Base-by-base conservation (phyloP, 2,888 invertebrate species). In the Cephus pygmeus region DNA sequence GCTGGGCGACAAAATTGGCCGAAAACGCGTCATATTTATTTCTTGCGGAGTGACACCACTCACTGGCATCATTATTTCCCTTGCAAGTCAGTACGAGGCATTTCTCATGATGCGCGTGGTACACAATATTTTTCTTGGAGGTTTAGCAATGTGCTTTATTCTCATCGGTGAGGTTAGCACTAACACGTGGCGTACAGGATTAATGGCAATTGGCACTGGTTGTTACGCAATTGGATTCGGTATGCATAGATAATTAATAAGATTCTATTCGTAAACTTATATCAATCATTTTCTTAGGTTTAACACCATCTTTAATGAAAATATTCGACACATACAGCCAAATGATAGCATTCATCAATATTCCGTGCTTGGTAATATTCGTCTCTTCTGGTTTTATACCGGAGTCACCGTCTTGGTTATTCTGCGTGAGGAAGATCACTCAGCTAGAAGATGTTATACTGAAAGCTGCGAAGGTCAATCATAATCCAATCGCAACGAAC, bases 361-460 rank as follows among this genome's bases (percentile, higher is more conserved):
- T 80, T 3, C 77, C 82, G 1, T 79, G 76, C 73, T 34, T 81
- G 30, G 75, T 82, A 9, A 77, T 83, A 36, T 80, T 85, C 77
- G 80, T 83, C n/a, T 80, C 83, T 23, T 76, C 75, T 1, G 69
- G 78, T 34, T 80, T 81, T 33, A 76, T 85, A 0, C 83, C 84
- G 1, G 85, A 85, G 76, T 85, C 85, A 2, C 85, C 83, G 11
- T 69, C 79, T n/a, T 85, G 84, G 84, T 77, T 83, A 4, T 85
- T 85, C 71, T 82, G 81, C 56, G 79, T 68, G 15, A 78, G 79
- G 4, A 80, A 81, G 33, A 11, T 79, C 1, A 73, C 33, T 12
- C 73, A 81, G 34, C 73, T 85, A 33, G 79, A 79, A 4, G 35
- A 76, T 34, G 77, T 80, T 9, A 73, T 84, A 12, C 30, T 36